Base-by-base conservation (phyloP, 1,140 invertebrate genomes). In the Asbolus verrucosus region DNA sequence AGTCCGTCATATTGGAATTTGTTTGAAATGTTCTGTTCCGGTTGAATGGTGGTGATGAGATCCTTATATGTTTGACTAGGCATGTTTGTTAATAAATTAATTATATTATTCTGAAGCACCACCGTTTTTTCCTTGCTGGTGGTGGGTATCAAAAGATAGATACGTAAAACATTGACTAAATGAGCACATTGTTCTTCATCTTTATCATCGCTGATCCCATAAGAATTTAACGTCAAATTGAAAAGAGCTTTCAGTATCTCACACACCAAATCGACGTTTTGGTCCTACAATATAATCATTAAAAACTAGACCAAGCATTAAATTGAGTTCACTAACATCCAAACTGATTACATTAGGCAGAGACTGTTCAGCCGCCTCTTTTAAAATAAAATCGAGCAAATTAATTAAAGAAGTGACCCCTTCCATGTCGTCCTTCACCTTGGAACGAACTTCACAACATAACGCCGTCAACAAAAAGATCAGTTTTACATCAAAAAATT, bases 201-300 rank as follows among this genome's bases (percentile, higher is more conserved):
- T 79, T 8, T 83, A 79, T 69, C 86, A 84, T 38, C 83, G 82
- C 67, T 83, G 14, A 90, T 85, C 4, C 46, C 46, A 14, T 54
- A 54, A 4, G 14, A 43, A 43, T 43, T 54, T 27, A 54, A 13
- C n/a, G 88, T 90, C 61, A 98, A 81, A 81, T 97, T 98, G 79
- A 97, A 98, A 66, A 97, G 84, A 8, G 91, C 89, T 84, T 97
- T 97, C 4, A 97, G 85, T 72, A 94, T 88, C 84, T 98, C 95
- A 82, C 89, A 92, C 16, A 87, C 83, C 33, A 96, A 83, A 60
- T 89, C 89, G 31, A 90, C 86, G 77, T 93, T 84, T 41, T 85
- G 80, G 78, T 90, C 87, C 84, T 92, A 73, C 36, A 83, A 82
- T 70, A 73, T 73, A 71, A n/a, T n/a, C 73, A 72, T 36, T 41